Base-by-base conservation (phyloP, 2,113 vertebrate species). In the Petromus typicus region DNA sequence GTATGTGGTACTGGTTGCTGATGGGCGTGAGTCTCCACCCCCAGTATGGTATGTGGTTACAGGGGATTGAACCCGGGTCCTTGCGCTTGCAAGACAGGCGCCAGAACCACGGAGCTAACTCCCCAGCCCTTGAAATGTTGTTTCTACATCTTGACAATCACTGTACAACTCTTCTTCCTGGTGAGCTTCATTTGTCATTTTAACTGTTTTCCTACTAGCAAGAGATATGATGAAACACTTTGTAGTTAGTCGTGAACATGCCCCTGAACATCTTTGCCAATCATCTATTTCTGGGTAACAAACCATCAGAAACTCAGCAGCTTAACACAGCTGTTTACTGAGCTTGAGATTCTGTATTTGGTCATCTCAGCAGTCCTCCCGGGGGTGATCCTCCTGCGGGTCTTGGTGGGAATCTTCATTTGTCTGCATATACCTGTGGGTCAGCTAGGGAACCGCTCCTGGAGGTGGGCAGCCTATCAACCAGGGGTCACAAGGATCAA, bases 221-320 rank as follows among this genome's bases (percentile, higher is more conserved):
- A 96, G 75, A 86, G 97, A 87, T 95, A 97, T 90, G 81, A 97
- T 91, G 91, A 97, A 98, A 98, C 94, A 97, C 92, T 92, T 96
- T 93, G 95, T 98, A 98, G 98, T 98, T 98, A 98, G 95, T 97
- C 93, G 96, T 96, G 95, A 98, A 97, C 86, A 97, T 95, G 91
- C 93, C 97, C 96, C 96, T 97, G 93, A 98, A 98, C 96, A 98
- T 98, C 89, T 95, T 95, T 87, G 86, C 45, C 75, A 56, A 32
- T 79, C 76, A 91, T 92, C 69, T 92, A 92, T 84, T 86, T 75
- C 85, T 90, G 23, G 80, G 43, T 86, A 94, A 86, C 61, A 94
- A 89, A 73, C 86, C 27, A 93, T 76, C 63, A 76, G 87, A 95
- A 94, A 85, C 32, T 83, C 75, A 89, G 40, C 45, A 40, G 45